Base-by-base conservation (phyloP, 1,140 invertebrate genomes). In the Hylyphantes graminicola region DNA sequence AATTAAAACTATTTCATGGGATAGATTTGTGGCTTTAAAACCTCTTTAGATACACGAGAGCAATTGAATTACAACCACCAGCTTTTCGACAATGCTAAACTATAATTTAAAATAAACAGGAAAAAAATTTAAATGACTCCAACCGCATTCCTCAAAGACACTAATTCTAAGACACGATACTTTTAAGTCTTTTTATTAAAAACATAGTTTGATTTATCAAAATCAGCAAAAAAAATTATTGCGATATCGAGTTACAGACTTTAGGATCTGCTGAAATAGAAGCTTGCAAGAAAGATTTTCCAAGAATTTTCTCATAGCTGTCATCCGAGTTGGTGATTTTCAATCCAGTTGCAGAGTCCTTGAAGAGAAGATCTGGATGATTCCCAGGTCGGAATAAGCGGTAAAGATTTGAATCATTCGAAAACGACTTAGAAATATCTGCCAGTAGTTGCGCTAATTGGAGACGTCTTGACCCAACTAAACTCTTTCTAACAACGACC, bases 351-450 rank as follows among this genome's bases (percentile, higher is more conserved):
- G 79, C 64, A 7, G 77, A 85, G 54, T 86, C 92, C 88, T 91
- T 92, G 86, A 93, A 93, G 3, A 92, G 86, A 35, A 92, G 77
- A 86, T 93, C 90, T 1, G 88, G 86, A 54, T 88, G 87, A 50
- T 90, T 87, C 88, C 90, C 92, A 17, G 87, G 79, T 6, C 92
- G 91, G 75, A 93, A 89, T 7, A 83, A 17, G 15, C 72, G 70
- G 19, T 67, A 83, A 0, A 83, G 19, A 10, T 21, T 57, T 6
- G 80, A 75, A 65, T 64, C 19, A 1, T 75, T 48, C 15, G 59
- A 21, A 48, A 75, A 83, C 6, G 10, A 19, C 15, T 21, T 54
- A 7, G 80, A 83, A 0, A 72, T 55, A 35, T 83, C 80, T 2
- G 80, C 70, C 51, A 83, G 53, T 10, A 83, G 35, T 7, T 55